Percentiles rank a stretch among this genome's conserved stretches.
These are phyloP conservation scores for Ciconia boyciana DNA, from an alignment of 2,113 vertebrate genomes.

Conservation along the genomic window DNA sequence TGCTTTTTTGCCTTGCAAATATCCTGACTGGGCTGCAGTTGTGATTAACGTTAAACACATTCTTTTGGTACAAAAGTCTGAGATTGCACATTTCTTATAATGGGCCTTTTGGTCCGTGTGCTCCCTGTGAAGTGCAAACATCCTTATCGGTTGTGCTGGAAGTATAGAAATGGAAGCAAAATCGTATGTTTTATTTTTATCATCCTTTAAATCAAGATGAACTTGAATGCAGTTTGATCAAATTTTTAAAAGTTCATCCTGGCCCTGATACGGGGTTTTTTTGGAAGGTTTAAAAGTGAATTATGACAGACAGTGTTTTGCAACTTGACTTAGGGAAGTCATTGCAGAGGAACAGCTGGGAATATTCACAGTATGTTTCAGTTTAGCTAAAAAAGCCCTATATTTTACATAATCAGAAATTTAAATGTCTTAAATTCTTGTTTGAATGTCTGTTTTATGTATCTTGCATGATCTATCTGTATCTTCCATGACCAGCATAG, in stretches of 20 bases:
- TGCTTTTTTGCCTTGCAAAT: neutral
- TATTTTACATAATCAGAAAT: neutral
- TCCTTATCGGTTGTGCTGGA: neutral
- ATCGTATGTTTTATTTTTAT: neutral
- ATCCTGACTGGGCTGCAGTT: neutral
- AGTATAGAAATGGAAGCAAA: neutral
- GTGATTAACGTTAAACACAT: neutral
- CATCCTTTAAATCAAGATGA: neutral
- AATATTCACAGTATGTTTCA: neutral
- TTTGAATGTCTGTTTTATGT: neutral
- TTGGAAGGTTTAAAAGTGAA: neutral
- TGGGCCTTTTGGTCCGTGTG: neutral
- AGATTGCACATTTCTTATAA: neutral
- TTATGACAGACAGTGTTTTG: neutral
- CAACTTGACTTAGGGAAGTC: neutral
- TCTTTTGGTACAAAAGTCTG: neutral
- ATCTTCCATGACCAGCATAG: neutral
- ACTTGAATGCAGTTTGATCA: neutral
- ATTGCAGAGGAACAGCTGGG: neutral
- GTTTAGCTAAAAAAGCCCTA: neutral
- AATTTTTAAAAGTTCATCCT: neutral
- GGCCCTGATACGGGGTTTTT: fast-evolving
- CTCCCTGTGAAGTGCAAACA: neutral
- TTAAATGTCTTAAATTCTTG: neutral
- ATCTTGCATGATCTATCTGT: neutral